These are phyloP conservation scores for Chelonus insularis DNA, from an alignment of 1,140 invertebrate genomes.

Conservation along the genomic window DNA sequence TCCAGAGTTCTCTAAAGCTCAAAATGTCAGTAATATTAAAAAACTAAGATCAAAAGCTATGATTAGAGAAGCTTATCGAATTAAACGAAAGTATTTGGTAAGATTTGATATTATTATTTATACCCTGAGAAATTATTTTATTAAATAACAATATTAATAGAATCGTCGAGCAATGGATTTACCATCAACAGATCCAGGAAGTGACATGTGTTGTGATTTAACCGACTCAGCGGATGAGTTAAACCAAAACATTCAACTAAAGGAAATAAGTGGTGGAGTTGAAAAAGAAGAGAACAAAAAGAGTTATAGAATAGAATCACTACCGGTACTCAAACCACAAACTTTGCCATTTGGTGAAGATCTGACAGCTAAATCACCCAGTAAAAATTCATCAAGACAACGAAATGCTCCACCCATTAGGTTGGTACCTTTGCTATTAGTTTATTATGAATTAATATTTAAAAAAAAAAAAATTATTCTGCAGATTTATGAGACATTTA, in stretches of 20 bases:
- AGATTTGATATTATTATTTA: not conserved
- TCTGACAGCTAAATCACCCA: slow-evolving; percentile 45
- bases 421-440: no score
- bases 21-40: slow-evolving; percentile 32
- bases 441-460: no score
- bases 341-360: slow-evolving; percentile 62
- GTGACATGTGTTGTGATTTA: slow-evolving; percentile 54
- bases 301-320: slow-evolving; percentile 11
- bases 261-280: slow-evolving; percentile 13
- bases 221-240: slow-evolving; percentile 60
- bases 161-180: slow-evolving; percentile 53
- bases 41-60: slow-evolving; percentile 34
- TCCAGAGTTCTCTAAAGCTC: slow-evolving; percentile 44
- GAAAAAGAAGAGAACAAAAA: slow-evolving; percentile 19
- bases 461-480: slow-evolving; percentile 18
- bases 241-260: slow-evolving; percentile 28
- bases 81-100: slow-evolving; percentile 37
- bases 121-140: no score
- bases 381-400: slow-evolving; percentile 54
- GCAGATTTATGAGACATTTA: slow-evolving; percentile 39
- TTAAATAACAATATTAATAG: no score
- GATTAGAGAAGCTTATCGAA: slow-evolving; percentile 31
- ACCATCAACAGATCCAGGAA: slow-evolving; percentile 62
- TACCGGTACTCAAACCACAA: slow-evolving; percentile 50
- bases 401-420: slow-evolving; percentile 57